These are phyloP conservation scores for Ranitomeya variabilis DNA, from an alignment of 2,113 vertebrate genomes.

Conservation along the genomic window DNA sequence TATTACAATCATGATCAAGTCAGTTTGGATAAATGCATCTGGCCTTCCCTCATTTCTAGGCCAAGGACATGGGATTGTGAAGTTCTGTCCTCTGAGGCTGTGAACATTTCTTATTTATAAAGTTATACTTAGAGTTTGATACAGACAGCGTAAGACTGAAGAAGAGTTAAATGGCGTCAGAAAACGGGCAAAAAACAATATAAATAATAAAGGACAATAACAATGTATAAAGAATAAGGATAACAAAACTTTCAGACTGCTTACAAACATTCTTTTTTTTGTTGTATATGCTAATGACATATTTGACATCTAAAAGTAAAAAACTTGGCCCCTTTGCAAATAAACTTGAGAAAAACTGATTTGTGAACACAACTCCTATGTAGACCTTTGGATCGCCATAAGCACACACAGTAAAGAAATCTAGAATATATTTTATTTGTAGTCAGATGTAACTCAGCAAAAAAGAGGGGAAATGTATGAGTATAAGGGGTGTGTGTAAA, in stretches of 20 bases:
- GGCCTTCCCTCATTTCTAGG: conserved; percentile 18
- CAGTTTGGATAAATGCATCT: not conserved
- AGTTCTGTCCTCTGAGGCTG: conserved; percentile 27
- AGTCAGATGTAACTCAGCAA: too few species aligned
- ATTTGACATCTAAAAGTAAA: too few species aligned
- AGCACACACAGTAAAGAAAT: not conserved
- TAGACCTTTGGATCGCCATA: not conserved
- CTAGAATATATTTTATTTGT: not conserved
- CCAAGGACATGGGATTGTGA: conserved; percentile 14
- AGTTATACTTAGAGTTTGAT: conserved; percentile 9
- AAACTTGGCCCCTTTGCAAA: too few species aligned
- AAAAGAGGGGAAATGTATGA: too few species aligned
- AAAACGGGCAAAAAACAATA: not conserved
- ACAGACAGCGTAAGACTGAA: not conserved
- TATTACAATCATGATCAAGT: not conserved
- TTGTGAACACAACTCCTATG: not conserved
- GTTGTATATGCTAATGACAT: too few species aligned
- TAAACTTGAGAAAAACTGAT: not conserved
- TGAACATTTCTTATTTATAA: conserved; percentile 42
- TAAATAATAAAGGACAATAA: not conserved
- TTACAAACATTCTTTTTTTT: too few species aligned
- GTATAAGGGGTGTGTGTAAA: too few species aligned
- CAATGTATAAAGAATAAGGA: not conserved
- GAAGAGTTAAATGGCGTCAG: not conserved
- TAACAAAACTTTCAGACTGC: not conserved